These are phyloP conservation scores for Platerodrilus igneus DNA, from an alignment of 2,888 invertebrate genomes.

Conservation along the genomic window DNA sequence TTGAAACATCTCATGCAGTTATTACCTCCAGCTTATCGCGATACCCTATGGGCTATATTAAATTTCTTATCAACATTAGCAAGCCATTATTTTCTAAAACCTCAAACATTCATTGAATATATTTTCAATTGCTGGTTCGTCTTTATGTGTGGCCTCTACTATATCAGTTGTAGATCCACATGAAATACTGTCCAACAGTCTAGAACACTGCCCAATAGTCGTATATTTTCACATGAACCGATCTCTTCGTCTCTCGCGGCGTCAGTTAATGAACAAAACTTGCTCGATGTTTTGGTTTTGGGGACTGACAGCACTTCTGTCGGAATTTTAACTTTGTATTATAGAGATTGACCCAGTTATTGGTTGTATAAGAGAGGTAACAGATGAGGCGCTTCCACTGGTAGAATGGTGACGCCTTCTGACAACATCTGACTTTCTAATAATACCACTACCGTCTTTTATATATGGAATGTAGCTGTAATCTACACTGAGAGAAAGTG, in stretches of 20 bases:
- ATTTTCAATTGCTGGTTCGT: slow-evolving; percentile 64
- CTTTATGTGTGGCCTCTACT: slow-evolving; percentile 44
- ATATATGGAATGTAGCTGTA: slow-evolving; percentile 64
- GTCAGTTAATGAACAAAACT: too few relatives aligned
- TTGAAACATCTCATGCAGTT: slow-evolving; percentile 79
- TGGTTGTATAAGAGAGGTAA: slow-evolving; percentile 43
- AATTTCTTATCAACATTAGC: slow-evolving; percentile 77
- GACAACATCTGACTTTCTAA: slow-evolving; percentile 39
- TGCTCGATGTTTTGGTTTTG: too few relatives aligned
- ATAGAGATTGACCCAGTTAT: slow-evolving; percentile 46
- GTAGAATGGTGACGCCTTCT: slow-evolving; percentile 49
- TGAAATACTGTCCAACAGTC: slow-evolving; percentile 46
- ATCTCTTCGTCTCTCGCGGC: too few relatives aligned
- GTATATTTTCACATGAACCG: slow-evolving; percentile 76
- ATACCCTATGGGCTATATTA: slow-evolving; percentile 80
- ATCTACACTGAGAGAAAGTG: slow-evolving; percentile 53
- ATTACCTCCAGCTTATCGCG: slow-evolving; percentile 81
- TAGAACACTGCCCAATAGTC: slow-evolving; percentile 53
- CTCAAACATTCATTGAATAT: slow-evolving; percentile 75
- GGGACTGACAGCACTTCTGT: slow-evolving; percentile 65
- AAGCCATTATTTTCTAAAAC: slow-evolving; percentile 66
- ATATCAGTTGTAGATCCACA: slow-evolving; percentile 47
- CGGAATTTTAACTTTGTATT: slow-evolving; percentile 54
- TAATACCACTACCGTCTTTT: slow-evolving; percentile 52
- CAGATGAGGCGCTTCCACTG: slow-evolving; percentile 52